Evolutionary conservation across 2,888 invertebrate species (phyloP).

Genomic region (Lissonota sp.): DNA sequence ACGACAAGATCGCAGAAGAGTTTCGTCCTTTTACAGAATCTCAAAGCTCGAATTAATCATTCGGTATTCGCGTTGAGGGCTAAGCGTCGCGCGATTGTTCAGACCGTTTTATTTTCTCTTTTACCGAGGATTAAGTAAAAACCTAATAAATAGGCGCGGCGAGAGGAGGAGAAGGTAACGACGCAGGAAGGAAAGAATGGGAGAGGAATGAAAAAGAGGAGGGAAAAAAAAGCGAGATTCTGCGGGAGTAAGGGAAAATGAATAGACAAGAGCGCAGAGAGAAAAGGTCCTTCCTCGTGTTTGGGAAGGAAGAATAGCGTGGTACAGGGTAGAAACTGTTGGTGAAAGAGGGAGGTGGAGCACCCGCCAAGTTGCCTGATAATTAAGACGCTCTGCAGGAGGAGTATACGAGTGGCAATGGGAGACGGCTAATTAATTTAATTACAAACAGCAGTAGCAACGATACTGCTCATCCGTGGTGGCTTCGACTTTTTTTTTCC

Average conservation of each 20-base stretch:
- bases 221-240: constrained; percentile 47
- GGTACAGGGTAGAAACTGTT: constrained; percentile 44
- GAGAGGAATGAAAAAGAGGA: constrained; percentile 42
- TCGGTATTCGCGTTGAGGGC: constrained; percentile 58
- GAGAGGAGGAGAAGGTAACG: constrained; percentile 69
- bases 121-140: constrained; percentile 77
- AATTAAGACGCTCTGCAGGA: constrained; percentile 80
- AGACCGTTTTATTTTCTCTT: constrained; percentile 6
- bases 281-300: not conserved
- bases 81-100: constrained; percentile 76
- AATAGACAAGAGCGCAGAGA: constrained; percentile 32
- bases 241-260: constrained; percentile 32
- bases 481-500: constrained; percentile 32
- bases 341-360: constrained; percentile 52
- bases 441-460: constrained; percentile 72
- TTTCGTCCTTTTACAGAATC: constrained; percentile 40
- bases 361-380: constrained; percentile 75
- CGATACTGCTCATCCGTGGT: constrained; percentile 55
- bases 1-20: constrained; percentile 70
- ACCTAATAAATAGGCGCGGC: constrained; percentile 81
- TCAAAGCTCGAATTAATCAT: constrained; percentile 60
- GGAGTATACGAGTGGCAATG: constrained; percentile 53
- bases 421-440: constrained; percentile 82
- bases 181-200: constrained; percentile 15
- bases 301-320: constrained; percentile 39